Base-by-base conservation (phyloP, 2,113 vertebrate genomes). In the Centropus bengalensis region DNA sequence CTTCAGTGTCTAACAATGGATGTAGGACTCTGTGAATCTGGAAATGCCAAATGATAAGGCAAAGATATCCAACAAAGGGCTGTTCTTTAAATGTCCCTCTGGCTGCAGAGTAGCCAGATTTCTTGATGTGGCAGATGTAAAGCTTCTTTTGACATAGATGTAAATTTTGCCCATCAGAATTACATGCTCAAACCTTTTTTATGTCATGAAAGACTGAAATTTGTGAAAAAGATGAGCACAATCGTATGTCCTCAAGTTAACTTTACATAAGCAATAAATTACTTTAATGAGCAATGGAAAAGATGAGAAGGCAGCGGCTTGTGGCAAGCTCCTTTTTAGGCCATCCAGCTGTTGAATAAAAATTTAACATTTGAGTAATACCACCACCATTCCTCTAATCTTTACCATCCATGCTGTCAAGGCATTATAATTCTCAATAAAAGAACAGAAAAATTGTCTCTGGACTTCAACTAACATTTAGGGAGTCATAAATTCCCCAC, bases 331-430 rank as follows among this genome's bases (percentile, higher is more conserved):
- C 60, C 77, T n/a, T n/a, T n/a, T n/a, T n/a, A n/a, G 36, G 55
- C n/a, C 77, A 70, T 30, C 45, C 81, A 93, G 67, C 51, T 93
- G 67, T 80, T 74, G 86, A 86, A 88, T 52, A 80, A 66, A 87
- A 93, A 45, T 56, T 49, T 30, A 78, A 87, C 24, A 78, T 54
- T 87, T 83, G 24, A 89, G 47, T 55, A 60, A 28, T 67, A 23
- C 66, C 68, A 89, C 85, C 63, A 89, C 4, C 8, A 60, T 89
- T 75, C 55, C 15, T 94, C 77, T 93, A 82, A 94, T 93, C 70
- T 93, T 69, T 84, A 73, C 33, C 24, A 51, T 88, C 23, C 75
- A 84, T 2, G 6, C 51, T 87, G 36, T 69, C 70, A 85, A 33
- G 33, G 15, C 86, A 77, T 74, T 83, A 74, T 6, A 33, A 18